phyloP scores from a whole-genome alignment of 2,888 invertebrate species.

The Invenusta paracnida region DNA sequence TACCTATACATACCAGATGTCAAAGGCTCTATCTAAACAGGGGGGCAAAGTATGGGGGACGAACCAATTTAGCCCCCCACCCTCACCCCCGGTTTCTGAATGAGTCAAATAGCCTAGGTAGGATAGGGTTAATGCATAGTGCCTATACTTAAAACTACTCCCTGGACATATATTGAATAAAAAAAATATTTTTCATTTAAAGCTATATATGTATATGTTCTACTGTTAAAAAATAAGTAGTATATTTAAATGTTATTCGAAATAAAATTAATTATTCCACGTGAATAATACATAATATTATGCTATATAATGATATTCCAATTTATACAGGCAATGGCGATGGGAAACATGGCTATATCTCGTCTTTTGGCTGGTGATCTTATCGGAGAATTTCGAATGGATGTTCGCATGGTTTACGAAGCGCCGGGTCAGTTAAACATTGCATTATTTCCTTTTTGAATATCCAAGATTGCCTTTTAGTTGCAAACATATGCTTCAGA shows the following conservation, averaged over 20 bases:
- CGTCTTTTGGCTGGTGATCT: constrained; percentile 61
- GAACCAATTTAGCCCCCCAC: background rate
- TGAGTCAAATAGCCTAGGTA: background rate
- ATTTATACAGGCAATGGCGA: constrained; percentile 22
- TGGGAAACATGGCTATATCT: constrained; percentile 22
- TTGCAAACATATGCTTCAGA: too few relatives aligned
- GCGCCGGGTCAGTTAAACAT: constrained; percentile 65
- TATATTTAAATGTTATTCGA: too few relatives aligned
- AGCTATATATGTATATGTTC: too few relatives aligned
- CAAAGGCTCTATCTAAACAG: background rate
- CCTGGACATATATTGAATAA: too few relatives aligned
- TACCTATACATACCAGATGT: background rate
- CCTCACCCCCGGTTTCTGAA: background rate
- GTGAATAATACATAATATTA: too few relatives aligned
- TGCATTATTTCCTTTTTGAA: too few relatives aligned
- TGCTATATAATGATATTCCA: too few relatives aligned
- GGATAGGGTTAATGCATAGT: background rate
- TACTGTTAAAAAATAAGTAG: too few relatives aligned
- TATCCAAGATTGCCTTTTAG: background rate
- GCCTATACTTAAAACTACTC: too few relatives aligned
- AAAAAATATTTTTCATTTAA: too few relatives aligned
- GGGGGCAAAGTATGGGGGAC: background rate
- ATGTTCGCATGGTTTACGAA: constrained; percentile 69
- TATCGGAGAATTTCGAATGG: constrained; percentile 69
- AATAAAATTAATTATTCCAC: too few relatives aligned